Percentiles rank a stretch among this genome's conserved stretches.
Conservation (phyloP, 2,113 vertebrate species). For the Tachycineta bicolor region DNA sequence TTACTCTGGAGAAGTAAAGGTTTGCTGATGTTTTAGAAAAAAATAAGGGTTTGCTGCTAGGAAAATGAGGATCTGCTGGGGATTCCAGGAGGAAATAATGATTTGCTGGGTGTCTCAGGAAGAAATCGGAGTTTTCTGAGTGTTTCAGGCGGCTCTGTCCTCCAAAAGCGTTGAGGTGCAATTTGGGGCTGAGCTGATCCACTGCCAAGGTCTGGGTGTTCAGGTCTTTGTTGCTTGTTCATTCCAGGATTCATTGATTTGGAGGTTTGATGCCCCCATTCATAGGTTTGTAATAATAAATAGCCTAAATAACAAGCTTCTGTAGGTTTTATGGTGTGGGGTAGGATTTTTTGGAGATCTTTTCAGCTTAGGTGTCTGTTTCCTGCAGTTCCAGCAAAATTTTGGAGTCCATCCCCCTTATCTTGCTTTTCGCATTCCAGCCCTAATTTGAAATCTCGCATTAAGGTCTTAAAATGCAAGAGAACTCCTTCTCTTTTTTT, state of each 20-base stretch:
- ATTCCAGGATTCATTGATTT: not conserved
- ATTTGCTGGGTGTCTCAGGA: not conserved
- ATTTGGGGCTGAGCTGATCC: not conserved
- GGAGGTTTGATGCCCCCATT: not conserved
- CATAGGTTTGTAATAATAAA: not conserved
- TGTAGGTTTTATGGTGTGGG: not conserved
- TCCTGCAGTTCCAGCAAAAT: not conserved
- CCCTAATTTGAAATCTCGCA: not conserved
- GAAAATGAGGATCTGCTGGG: not conserved
- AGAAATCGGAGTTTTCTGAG: not conserved
- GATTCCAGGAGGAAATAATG: not conserved
- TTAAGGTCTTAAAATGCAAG: not conserved
- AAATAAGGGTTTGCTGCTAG: not conserved
- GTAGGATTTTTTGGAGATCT: not conserved
- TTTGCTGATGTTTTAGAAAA: not conserved
- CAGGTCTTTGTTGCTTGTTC: not conserved
- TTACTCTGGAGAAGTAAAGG: not conserved
- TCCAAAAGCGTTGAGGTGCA: not conserved
- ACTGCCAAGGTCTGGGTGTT: not conserved
- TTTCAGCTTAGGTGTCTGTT: not conserved
- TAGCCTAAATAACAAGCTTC: not conserved
- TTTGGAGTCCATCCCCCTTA: not conserved
- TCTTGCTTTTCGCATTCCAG: not conserved
- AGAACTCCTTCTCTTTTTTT: not conserved
- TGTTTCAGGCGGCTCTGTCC: not conserved